These are phyloP conservation scores for Pluvialis apricaria DNA, from an alignment of 2,113 vertebrate species.

Conservation along the genomic window DNA sequence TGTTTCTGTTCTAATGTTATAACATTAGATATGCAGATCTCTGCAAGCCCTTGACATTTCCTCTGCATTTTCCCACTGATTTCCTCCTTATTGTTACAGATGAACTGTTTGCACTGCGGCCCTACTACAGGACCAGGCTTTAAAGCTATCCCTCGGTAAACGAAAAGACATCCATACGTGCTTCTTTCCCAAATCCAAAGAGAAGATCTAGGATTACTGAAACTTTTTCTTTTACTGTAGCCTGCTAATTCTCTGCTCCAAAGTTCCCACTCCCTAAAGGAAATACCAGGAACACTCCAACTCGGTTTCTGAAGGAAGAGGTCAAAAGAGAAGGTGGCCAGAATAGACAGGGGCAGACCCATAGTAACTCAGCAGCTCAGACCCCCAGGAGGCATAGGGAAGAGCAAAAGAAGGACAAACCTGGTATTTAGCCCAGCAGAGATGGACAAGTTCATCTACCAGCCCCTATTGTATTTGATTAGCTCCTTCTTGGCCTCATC, in stretches of 20 bases:
- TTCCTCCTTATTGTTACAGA: slow-evolving; percentile 1
- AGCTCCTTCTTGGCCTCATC: neutral
- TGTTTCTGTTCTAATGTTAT: neutral
- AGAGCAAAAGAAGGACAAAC: neutral
- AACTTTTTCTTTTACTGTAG: neutral
- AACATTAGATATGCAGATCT: neutral
- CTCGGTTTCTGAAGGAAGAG: neutral
- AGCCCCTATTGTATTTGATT: neutral
- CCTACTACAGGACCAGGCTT: neutral
- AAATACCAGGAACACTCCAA: neutral
- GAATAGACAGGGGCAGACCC: neutral
- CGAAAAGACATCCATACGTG: neutral
- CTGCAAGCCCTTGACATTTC: neutral
- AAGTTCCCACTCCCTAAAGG: neutral
- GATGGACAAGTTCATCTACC: neutral
- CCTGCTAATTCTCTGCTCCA: neutral
- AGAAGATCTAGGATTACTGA: neutral
- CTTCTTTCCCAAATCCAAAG: neutral
- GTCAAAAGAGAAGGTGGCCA: neutral
- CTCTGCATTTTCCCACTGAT: neutral
- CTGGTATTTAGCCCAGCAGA: neutral
- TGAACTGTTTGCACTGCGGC: neutral
- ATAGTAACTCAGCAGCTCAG: neutral
- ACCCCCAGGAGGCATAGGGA: neutral
- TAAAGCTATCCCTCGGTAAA: neutral